phyloP scores from a whole-genome alignment of 2,113 vertebrate genomes.

The Rhinolophus sinicus region DNA sequence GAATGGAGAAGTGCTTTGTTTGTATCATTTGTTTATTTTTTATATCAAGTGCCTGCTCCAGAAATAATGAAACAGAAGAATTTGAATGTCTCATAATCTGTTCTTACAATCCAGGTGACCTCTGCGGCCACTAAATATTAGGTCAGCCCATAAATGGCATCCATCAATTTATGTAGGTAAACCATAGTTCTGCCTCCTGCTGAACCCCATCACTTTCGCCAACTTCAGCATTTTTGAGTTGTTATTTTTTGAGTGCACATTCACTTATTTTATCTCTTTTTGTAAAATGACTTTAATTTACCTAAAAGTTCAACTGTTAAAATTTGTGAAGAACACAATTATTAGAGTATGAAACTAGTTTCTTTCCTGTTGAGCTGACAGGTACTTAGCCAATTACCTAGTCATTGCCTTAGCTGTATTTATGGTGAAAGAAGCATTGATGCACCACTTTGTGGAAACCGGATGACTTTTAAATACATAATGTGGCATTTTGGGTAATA shows the following conservation, averaged over 20 bases:
- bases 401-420: slow-evolving; percentile 78
- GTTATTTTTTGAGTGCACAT: background rate
- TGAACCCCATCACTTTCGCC: background rate
- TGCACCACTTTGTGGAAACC: slow-evolving; percentile 72
- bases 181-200: slow-evolving; percentile 51
- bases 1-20: background rate
- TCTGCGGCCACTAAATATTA: slow-evolving; percentile 51
- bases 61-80: background rate
- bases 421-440: slow-evolving; percentile 77
- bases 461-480: slow-evolving; percentile 73
- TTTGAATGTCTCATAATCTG: slow-evolving; percentile 19
- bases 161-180: slow-evolving; percentile 77
- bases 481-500: slow-evolving; percentile 57
- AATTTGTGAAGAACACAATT: slow-evolving; percentile 7
- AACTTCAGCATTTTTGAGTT: background rate
- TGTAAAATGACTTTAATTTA: slow-evolving; percentile 24
- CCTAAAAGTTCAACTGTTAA: slow-evolving; percentile 28
- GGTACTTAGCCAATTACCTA: slow-evolving; percentile 82
- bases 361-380: slow-evolving; percentile 79
- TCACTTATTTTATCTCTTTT: slow-evolving; percentile 36
- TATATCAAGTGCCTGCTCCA: background rate
- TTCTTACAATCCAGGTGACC: slow-evolving; percentile 62
- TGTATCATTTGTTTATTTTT: background rate
- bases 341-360: background rate
- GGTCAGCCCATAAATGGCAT: slow-evolving; percentile 71